These are phyloP conservation scores for Erythrocercus mccallii DNA, from an alignment of 2,113 vertebrate genomes.

Conservation along the genomic window DNA sequence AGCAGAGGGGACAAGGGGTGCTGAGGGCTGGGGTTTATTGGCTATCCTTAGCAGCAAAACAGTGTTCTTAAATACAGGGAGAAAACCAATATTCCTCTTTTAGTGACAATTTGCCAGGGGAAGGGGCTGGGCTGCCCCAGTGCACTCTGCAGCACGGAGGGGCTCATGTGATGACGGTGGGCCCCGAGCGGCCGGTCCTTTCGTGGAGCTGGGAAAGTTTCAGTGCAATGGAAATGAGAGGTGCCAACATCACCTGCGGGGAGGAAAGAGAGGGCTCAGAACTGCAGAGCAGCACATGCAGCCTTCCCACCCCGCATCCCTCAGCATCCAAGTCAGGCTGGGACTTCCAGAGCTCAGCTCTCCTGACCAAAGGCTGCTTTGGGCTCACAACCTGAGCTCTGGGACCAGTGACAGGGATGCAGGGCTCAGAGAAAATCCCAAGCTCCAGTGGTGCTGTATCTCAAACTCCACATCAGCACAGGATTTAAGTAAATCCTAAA, in stretches of 20 bases:
- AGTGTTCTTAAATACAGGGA: constrained; percentile 29
- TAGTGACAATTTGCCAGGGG: background rate
- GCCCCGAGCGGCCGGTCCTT: constrained; percentile 83
- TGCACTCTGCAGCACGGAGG: fast-evolving
- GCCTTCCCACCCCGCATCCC: fast-evolving
- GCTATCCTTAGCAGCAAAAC: constrained; percentile 5
- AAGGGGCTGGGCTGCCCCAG: background rate
- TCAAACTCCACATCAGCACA: fast-evolving
- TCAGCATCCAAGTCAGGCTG: fast-evolving
- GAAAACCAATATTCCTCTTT: background rate
- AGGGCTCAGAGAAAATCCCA: background rate
- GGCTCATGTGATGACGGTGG: constrained; percentile 92
- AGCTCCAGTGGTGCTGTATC: background rate
- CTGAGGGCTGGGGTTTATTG: constrained; percentile 2
- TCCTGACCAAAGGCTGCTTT: background rate
- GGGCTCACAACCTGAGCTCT: background rate
- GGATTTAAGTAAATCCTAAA: background rate
- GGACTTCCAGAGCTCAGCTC: background rate
- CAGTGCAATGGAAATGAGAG: constrained; percentile 91
- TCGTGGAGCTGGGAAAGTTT: constrained; percentile 92
- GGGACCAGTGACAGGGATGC: background rate
- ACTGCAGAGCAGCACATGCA: fast-evolving
- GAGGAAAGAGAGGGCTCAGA: constrained; percentile 9
- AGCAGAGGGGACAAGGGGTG: background rate
- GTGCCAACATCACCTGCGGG: constrained; percentile 91